Base-by-base conservation (phyloP, 1,140 invertebrate species). In the Drosophila pachea region DNA sequence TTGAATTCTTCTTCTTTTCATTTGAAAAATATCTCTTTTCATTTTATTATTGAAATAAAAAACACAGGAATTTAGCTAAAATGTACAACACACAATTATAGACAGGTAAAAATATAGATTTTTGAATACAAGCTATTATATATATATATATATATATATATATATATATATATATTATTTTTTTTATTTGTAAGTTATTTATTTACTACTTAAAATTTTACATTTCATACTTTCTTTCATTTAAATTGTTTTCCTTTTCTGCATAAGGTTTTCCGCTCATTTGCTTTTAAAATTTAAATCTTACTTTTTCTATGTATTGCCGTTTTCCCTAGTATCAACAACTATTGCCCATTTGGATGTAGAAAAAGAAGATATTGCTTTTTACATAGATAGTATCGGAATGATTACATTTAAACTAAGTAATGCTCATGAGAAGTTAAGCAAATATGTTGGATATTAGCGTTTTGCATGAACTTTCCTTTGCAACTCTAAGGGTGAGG, bases 41-140 rank as follows among this genome's bases (percentile, higher is more conserved):
- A 48, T 67, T 68, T 69, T 74, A 54, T 70, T 83, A 70, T 61
- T 86, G 53, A 50, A 50, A 71, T 84, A 86, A 77, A 84, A 83
- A 74, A 83, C 79, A 83, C 79, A 78, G 65, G 78, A 83, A 83
- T 83, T 83, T 82, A 76, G 79, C 79, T 83, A 83, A 76, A 84
- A 70, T 74, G 60, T 83, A 83, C 79, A 83, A 83, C 79, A 83
- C 79, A 84, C 79, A 83, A 73, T 75, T 62, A 47, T 43, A 82
- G 38, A 64, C 7, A 65, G 47, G 56, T 75, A 79, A 42, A 74
- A 64, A 59, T 61, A 63, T 66, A 68, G 74, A 74, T 48, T 54
- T 43, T 49, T 63, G n/a, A 52, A 56, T 64, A 65, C 53, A 33
- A 43, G 53, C 48, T 40, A 61, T 48, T 36, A n/a, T 16, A 52